Conservation (phyloP, 2,888 invertebrate species). For the Zelleria hepariella region DNA sequence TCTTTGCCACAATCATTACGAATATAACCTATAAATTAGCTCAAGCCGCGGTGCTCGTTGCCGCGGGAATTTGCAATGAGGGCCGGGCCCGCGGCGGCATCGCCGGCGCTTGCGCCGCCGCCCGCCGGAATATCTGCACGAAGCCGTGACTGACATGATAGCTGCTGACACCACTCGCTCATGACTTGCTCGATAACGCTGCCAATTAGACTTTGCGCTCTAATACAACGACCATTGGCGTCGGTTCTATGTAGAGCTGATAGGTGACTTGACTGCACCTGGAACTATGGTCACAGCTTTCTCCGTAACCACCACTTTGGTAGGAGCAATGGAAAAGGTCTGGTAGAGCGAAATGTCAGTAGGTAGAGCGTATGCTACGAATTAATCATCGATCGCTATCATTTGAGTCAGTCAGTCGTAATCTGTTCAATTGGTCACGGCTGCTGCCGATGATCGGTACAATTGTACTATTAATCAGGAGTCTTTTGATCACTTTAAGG, state of each 20-base stretch:
- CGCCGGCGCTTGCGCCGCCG: constrained; percentile 15
- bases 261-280: neutral
- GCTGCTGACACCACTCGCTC: constrained; percentile 10
- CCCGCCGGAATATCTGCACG: constrained; percentile 32
- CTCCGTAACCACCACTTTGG: neutral
- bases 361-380: too few relatives aligned
- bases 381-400: too few relatives aligned
- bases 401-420: neutral
- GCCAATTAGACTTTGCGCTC: constrained; percentile 36
- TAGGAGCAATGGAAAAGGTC: neutral
- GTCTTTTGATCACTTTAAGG: too few relatives aligned
- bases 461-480: neutral
- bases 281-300: neutral
- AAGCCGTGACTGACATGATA: constrained; percentile 8
- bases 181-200: constrained; percentile 16
- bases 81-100: constrained; percentile 18
- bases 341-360: neutral
- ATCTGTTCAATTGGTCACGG: neutral
- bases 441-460: neutral
- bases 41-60: constrained; percentile 43
- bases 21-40: constrained; percentile 68
- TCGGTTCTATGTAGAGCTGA: neutral
- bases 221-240: neutral
- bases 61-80: constrained; percentile 51
- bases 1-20: constrained; percentile 64